Evolutionary conservation across 2,797 vertebrate species (phyloP), one percentile per base, ranked within the genome.

Genomic region (Gadopsis bispinosus): DNA sequence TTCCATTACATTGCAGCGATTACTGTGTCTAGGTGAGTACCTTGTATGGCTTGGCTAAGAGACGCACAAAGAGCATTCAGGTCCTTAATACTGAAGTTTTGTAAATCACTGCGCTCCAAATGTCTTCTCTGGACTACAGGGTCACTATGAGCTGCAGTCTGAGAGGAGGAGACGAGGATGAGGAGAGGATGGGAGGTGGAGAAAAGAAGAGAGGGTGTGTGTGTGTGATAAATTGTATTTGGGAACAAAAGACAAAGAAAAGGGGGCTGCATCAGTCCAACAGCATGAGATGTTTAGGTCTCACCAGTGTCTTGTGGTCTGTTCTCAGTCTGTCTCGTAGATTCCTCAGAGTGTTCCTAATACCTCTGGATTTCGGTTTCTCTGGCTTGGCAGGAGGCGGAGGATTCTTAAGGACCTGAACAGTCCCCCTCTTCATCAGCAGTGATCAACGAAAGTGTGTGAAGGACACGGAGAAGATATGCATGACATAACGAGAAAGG

Each of bases 11-110:
- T 19, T 64, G 10, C n/a, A 29, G 35, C 19, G 11, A 20, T 55
- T 8, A 37, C 5, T 74, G 19, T 69, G 66, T 37, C 50, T 20
- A 22, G 14, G 13, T 48, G 50, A 1, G 2, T 79, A 96, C 95
- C 95, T 88, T 96, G 95, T 43, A 94, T 93, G 22, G 90, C 85
- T 79, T 95, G 83, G 73, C 91, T 94, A 73, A 95, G 92, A 33
- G 94, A 92, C 0, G 69, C 66, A 62, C 81, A 88, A 3, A 93
- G 86, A 53, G 84, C 83, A 9, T 81, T 92, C 47, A 96, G 80
- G 71, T 95, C 91, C 77, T 94, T 89, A 16, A 90, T 2, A 62
- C 43, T 90, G 77, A 93, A 83, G 33, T 69, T 90, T 55, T 94
- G 88, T 50, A 95, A 71, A 31, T 95, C 94, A 20, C 73, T 81